These are phyloP conservation scores for Planiliza haematocheilus DNA, from an alignment of 2,113 vertebrate genomes.

Conservation along the genomic window DNA sequence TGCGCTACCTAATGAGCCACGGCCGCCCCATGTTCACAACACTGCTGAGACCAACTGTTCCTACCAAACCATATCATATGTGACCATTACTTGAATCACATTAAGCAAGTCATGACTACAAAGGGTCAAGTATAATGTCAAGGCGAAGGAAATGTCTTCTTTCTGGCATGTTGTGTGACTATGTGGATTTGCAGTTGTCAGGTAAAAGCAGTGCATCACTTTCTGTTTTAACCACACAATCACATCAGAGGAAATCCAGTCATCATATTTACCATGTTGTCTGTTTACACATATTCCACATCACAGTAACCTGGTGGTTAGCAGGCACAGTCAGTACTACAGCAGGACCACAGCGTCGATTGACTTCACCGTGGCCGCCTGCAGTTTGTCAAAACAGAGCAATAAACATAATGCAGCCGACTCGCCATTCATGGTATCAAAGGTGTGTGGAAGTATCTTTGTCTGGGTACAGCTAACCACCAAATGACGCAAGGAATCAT, in stretches of 20 bases:
- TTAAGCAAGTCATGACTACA: too few relatives aligned
- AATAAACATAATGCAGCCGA: neutral
- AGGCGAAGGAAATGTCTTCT: neutral
- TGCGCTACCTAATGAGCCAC: too few relatives aligned
- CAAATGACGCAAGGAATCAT: conserved; percentile 8
- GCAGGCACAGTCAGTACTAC: conserved; percentile 22
- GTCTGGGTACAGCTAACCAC: neutral
- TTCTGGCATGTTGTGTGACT: neutral
- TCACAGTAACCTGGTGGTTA: conserved; percentile 17
- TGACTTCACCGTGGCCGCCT: neutral
- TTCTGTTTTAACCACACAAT: neutral
- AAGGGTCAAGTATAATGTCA: too few relatives aligned
- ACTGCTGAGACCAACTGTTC: too few relatives aligned
- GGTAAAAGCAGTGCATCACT: neutral
- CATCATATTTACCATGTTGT: neutral
- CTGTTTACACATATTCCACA: neutral
- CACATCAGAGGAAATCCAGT: neutral
- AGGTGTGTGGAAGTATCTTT: neutral
- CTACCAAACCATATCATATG: too few relatives aligned
- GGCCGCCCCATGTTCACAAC: too few relatives aligned
- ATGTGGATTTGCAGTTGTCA: neutral
- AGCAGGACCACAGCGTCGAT: neutral
- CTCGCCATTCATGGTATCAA: neutral
- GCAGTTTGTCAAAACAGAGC: conserved; percentile 13
- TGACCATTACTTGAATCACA: too few relatives aligned